Conservation (phyloP, 1,140 invertebrate species). For the Euura saliciscinereae region DNA sequence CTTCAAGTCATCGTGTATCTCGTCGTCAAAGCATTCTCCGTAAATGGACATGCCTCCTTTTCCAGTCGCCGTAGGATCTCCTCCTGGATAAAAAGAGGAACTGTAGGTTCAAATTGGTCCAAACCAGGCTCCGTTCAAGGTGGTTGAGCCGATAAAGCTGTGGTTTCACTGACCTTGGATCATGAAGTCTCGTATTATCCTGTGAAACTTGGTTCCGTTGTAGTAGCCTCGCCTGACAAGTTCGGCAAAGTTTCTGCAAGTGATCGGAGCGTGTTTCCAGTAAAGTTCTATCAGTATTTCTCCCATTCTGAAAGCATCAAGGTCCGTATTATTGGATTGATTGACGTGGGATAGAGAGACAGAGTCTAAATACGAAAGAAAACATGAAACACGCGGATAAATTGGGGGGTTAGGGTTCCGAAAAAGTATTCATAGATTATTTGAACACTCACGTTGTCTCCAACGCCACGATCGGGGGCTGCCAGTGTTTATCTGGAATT, state of each 20-base stretch:
- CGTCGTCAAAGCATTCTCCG: slow-evolving; percentile 93
- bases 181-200: slow-evolving; percentile 97
- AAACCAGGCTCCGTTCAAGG: neutral
- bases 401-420: slow-evolving; percentile 9
- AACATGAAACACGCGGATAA: slow-evolving; percentile 16
- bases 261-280: slow-evolving; percentile 96
- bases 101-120: neutral
- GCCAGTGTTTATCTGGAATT: slow-evolving; percentile 86
- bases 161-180: slow-evolving; percentile 74
- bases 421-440: slow-evolving; percentile 23
- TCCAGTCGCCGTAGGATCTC: slow-evolving; percentile 94
- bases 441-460: slow-evolving; percentile 76
- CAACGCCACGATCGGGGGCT: slow-evolving; percentile 79
- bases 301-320: slow-evolving; percentile 80
- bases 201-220: slow-evolving; percentile 95
- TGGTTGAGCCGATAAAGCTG: no score
- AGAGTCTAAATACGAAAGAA: no score
- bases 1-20: slow-evolving; percentile 93
- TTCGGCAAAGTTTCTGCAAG: slow-evolving; percentile 97
- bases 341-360: slow-evolving; percentile 16
- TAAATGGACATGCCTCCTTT: slow-evolving; percentile 97
- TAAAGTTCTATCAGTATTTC: slow-evolving; percentile 91
- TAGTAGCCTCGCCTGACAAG: slow-evolving; percentile 91
- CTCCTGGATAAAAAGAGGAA: slow-evolving; percentile 54
- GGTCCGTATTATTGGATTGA: neutral